Evolutionary conservation across 2,113 vertebrate genomes (phyloP), one percentile per base, ranked within the genome.

Genomic region (Lophius piscatorius): DNA sequence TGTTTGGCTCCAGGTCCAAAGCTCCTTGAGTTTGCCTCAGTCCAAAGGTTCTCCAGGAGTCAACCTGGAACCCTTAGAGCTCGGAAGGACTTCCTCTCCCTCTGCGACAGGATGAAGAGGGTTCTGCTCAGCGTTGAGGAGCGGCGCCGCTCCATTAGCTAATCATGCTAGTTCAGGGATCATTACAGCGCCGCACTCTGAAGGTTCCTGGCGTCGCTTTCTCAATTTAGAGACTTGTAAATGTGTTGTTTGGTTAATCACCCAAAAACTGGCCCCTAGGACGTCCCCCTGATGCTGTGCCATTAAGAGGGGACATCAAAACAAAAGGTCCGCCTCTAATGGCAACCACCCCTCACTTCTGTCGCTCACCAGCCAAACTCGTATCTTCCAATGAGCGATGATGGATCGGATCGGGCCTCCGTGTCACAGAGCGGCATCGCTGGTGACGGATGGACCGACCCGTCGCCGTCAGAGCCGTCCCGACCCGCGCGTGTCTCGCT

Each of bases 171-270:
- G 76, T 70, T 85, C 70, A 51, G 80, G 80, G 81, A 81, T 85
- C 82, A 89, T 88, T 89, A 85, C 59, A 38, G 84, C 81, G 36
- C 83, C 63, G 70, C 65, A 77, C 63, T 80, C 67, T 36, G 60
- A 84, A 75, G 79, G 76, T 86, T 88, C 83, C 81, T 86, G 80
- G 69, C 88, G 88, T 84, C 66, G 82, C 63, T 82, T 66, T 82
- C 85, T 90, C 90, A 91, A 90, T 41, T 90, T 92, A 90, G 84
- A 86, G 77, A 90, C 75, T 83, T 89, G 84, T 91, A 91, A 90
- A 91, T 91, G 83, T 90, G 82, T 85, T 85, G 89, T 85, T 92
- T 90, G 84, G 82, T 91, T 93, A 92, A 91, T 90, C 82, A 89
- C 75, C 81, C 88, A 44, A 80, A 90, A 91, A 89, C 80, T 82